phyloP scores from a whole-genome alignment of 2,888 invertebrate genomes.

The Masnerella sp. region DNA sequence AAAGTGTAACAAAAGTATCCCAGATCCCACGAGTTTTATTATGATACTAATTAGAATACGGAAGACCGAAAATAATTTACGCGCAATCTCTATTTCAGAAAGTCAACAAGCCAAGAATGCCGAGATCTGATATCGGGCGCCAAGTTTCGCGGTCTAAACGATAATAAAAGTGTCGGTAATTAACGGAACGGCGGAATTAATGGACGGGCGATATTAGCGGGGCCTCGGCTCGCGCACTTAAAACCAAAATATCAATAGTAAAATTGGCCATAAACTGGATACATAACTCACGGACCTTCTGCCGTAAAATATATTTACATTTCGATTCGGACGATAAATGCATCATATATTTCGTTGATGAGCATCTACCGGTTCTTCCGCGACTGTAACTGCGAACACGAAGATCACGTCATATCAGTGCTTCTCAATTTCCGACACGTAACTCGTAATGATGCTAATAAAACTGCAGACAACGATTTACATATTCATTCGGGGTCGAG shows the following conservation, averaged over 20 bases:
- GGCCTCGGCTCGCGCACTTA: conserved; percentile 62
- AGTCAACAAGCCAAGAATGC: too few species aligned
- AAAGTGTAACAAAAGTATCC: too few species aligned
- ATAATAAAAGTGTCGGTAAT: conserved; percentile 30
- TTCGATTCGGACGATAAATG: conserved; percentile 75
- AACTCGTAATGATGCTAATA: conserved; percentile 50
- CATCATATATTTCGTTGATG: conserved; percentile 68
- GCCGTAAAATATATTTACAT: conserved; percentile 74
- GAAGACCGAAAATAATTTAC: too few species aligned
- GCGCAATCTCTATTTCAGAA: too few species aligned
- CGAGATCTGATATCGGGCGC: too few species aligned
- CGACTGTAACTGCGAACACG: conserved; percentile 38
- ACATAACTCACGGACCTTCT: conserved; percentile 62
- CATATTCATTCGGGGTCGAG: conserved; percentile 36
- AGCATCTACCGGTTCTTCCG: conserved; percentile 53
- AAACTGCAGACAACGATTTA: conserved; percentile 47
- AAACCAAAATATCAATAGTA: conserved; percentile 73
- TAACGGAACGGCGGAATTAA: conserved; percentile 26
- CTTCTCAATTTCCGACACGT: conserved; percentile 54
- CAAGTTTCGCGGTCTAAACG: conserved; percentile 23
- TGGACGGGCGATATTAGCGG: conserved; percentile 38
- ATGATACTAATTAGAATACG: too few species aligned
- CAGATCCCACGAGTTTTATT: too few species aligned
- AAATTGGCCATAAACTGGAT: conserved; percentile 74
- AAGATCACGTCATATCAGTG: conserved; percentile 44